Evolutionary conservation across 2,888 invertebrate species (phyloP).

Genomic region (Agrochola litura): DNA sequence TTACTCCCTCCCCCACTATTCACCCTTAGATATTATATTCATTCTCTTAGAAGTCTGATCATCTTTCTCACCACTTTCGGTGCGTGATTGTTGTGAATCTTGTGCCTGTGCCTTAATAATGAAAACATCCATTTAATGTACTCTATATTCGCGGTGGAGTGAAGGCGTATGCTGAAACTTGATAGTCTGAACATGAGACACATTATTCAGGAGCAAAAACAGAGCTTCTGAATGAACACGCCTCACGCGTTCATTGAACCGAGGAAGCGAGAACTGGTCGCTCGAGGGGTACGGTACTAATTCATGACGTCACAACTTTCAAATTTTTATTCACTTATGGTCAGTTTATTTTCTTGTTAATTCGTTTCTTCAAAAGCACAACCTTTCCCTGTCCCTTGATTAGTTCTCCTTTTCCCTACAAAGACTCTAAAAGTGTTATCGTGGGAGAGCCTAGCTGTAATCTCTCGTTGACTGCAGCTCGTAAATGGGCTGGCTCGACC

Average conservation of each 20-base stretch:
- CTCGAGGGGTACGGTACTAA: neutral
- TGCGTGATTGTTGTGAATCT: neutral
- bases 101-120: neutral
- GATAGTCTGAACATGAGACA: neutral
- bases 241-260: neutral
- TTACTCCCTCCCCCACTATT: no score
- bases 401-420: no score
- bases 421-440: neutral
- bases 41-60: neutral
- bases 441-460: slow-evolving; percentile 30
- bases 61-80: neutral
- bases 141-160: neutral
- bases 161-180: slow-evolving; percentile 9
- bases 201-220: neutral
- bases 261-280: neutral
- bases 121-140: neutral
- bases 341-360: neutral
- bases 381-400: neutral
- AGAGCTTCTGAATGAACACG: neutral
- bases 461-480: neutral
- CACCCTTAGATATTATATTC: neutral
- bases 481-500: slow-evolving; percentile 20
- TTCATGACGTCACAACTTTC: neutral
- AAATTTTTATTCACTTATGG: neutral
- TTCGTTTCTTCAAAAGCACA: neutral